These are phyloP conservation scores for Nemoura dubitans DNA, from an alignment of 2,888 invertebrate genomes.

Conservation along the genomic window DNA sequence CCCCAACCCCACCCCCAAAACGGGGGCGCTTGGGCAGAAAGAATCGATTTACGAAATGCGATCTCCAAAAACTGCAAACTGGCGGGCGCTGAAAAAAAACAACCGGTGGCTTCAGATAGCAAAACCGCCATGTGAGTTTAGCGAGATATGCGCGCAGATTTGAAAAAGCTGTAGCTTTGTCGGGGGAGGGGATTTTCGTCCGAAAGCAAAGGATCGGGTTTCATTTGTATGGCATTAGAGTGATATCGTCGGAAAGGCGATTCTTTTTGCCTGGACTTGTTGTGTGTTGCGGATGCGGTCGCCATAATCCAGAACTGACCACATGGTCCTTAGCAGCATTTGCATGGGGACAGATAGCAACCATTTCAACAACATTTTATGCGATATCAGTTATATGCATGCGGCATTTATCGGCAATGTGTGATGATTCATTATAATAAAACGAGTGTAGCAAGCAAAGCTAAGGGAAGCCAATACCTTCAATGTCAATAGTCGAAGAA, in stretches of 20 bases:
- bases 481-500: no score
- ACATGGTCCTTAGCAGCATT: no score
- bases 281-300: not conserved
- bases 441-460: no score
- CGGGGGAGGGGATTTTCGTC: not conserved
- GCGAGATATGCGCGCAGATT: not conserved
- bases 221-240: not conserved
- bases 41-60: not conserved
- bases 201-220: not conserved
- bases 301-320: no score
- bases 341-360: no score
- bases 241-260: not conserved
- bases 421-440: no score
- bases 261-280: not conserved
- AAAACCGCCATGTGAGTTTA: no score
- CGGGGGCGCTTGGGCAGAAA: not conserved
- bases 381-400: no score
- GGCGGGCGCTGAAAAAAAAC: not conserved
- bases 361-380: no score
- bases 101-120: not conserved
- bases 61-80: not conserved
- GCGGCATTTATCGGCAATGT: no score
- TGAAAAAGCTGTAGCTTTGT: not conserved
- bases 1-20: not conserved
- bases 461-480: no score